These are phyloP conservation scores for Anthoscopus minutus DNA, from an alignment of 2,113 vertebrate genomes.

Conservation along the genomic window DNA sequence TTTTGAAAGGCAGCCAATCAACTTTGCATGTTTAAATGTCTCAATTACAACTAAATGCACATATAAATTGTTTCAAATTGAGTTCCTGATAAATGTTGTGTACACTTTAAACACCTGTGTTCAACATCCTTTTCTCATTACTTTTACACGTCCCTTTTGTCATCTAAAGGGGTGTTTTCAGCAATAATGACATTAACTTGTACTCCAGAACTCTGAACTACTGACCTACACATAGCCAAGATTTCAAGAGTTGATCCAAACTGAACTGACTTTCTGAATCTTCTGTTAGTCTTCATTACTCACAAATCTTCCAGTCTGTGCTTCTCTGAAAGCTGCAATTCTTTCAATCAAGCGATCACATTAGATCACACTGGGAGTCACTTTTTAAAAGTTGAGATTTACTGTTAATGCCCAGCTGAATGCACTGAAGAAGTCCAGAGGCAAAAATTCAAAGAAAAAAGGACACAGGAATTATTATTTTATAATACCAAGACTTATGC, in stretches of 20 bases:
- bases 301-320: neutral
- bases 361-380: neutral
- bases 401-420: neutral
- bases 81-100: neutral
- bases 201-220: neutral
- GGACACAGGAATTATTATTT: neutral
- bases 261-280: neutral
- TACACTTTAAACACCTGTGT: neutral
- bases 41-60: neutral
- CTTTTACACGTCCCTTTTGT: neutral
- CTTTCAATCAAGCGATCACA: neutral
- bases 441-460: neutral
- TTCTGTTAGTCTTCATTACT: neutral
- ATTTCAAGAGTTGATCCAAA: neutral
- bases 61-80: neutral
- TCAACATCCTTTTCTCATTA: neutral
- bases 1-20: neutral
- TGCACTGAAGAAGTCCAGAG: neutral
- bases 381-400: neutral
- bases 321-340: neutral
- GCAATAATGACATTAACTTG: neutral
- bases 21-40: neutral
- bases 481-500: neutral
- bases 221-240: neutral
- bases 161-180: neutral